Percentiles rank a stretch among this genome's conserved stretches.
Evolutionary conservation across 2,888 invertebrate genomes (phyloP).

Genomic region (Eremobia ochroleuca): DNA sequence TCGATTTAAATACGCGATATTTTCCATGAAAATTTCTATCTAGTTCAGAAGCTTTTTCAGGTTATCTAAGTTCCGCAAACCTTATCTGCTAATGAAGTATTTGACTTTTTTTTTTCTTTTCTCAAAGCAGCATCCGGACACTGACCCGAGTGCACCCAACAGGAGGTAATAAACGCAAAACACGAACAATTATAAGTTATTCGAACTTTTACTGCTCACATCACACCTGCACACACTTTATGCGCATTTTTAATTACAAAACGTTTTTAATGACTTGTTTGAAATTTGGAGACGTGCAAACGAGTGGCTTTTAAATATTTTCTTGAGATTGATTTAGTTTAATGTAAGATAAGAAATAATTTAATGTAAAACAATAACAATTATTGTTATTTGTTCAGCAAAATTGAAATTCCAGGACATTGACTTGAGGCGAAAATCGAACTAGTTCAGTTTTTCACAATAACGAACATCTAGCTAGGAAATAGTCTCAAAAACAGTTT

Average conservation of each 20-base stretch:
- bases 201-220: conserved; percentile 29
- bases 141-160: conserved; percentile 9
- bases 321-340: conserved; percentile 2
- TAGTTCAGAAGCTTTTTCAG: neutral
- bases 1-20: neutral
- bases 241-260: conserved; percentile 44
- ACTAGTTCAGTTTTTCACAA: neutral
- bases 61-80: neutral
- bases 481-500: neutral
- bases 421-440: neutral
- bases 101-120: neutral
- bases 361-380: neutral
- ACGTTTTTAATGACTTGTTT: conserved; percentile 47
- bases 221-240: conserved; percentile 52
- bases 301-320: conserved; percentile 15
- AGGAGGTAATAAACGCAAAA: conserved; percentile 25
- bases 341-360: neutral
- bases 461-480: neutral
- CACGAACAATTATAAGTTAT: conserved; percentile 40
- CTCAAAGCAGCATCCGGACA: neutral
- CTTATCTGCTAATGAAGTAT: neutral
- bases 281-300: conserved; percentile 42
- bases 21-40: neutral
- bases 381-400: neutral
- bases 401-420: neutral